Base-by-base conservation (phyloP, 2,797 vertebrate genomes). In the Phoebastria nigripes region DNA sequence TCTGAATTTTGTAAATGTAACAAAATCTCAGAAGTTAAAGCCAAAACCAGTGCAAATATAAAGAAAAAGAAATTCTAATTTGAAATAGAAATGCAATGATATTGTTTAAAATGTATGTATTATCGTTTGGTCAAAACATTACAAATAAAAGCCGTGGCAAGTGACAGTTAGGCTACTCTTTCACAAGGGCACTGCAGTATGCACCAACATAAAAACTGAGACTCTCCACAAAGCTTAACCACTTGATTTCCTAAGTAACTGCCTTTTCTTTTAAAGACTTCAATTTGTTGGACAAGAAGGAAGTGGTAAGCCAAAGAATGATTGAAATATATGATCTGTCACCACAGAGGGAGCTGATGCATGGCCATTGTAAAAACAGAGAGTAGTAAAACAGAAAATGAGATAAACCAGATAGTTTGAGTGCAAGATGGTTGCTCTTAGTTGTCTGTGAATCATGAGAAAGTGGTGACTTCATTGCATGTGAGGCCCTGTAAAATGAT, bases 211-310 rank as follows among this genome's bases (percentile, higher is more conserved):
- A 81, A 89, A 95, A 83, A 44, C 83, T 90, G 86, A 78, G 92
- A 84, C 79, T 59, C 59, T 91, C 91, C 95, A 95, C 90, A 94
- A 79, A 81, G 72, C 49, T 87, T 96, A 97, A 98, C 98, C 97
- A 96, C 97, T 83, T 88, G 71, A 96, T 98, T 98, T 97, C 98
- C 87, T 87, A 98, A 98, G 94, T 97, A 98, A 98, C 98, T 51
- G 97, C 70, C 94, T 82, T 93, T 87, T 96, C 56, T 92, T 94
- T 95, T 84, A 90, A 82, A 93, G 81, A 59, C 94, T 94, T 95
- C 93, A 66, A 93, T 95, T 97, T 97, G 93, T 95, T 95, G 47
- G 84, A 79, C 35, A 54, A 90, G 89, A 92, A 98, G 98, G 98
- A 98, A 98, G 97, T 97, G 97, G 98, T 84, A 87, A 96, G 91